Percentiles rank a stretch among this genome's conserved stretches.
phyloP scores from a whole-genome alignment of 2,888 invertebrate species.

The Drosophila bunnanda region DNA sequence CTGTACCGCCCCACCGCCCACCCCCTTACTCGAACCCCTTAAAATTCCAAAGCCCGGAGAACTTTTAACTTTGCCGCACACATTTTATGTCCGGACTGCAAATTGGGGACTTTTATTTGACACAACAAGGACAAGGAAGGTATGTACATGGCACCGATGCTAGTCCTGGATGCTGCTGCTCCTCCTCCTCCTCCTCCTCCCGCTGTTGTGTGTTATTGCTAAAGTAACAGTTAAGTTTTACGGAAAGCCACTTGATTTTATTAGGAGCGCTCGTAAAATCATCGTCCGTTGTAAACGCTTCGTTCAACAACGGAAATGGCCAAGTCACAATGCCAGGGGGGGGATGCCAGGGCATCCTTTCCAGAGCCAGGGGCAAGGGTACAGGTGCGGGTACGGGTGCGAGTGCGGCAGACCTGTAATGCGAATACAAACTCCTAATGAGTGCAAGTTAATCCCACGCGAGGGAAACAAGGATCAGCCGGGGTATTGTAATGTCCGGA shows the following conservation, averaged over 20 bases:
- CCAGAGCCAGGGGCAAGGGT: not conserved
- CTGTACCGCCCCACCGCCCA: not conserved
- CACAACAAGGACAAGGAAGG: conserved; percentile 54
- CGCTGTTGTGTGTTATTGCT: conserved; percentile 37
- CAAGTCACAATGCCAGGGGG: conserved; percentile 1
- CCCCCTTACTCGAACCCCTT: not conserved
- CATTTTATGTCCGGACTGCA: conserved; percentile 35
- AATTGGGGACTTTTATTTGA: conserved; percentile 59
- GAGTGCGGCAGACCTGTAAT: conserved; percentile 21
- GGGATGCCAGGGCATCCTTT: not conserved
- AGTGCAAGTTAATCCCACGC: conserved; percentile 47
- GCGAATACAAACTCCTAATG: conserved; percentile 60
- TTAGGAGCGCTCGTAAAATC: conserved; percentile 71
- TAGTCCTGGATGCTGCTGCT: too few relatives aligned
- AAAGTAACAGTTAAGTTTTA: conserved; percentile 72
- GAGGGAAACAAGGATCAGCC: conserved; percentile 3
- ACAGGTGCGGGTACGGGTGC: not conserved
- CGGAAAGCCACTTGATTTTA: conserved; percentile 76
- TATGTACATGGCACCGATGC: not conserved
- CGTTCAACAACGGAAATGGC: conserved; percentile 46
- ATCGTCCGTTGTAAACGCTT: conserved; percentile 54
- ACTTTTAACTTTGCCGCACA: conserved; percentile 57
- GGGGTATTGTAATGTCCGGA: conserved; percentile 26
- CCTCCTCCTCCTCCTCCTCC: not conserved
- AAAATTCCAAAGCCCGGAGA: not conserved